Conservation (phyloP, 2,888 invertebrate genomes). For the Exephanes ischioxanthus region DNA sequence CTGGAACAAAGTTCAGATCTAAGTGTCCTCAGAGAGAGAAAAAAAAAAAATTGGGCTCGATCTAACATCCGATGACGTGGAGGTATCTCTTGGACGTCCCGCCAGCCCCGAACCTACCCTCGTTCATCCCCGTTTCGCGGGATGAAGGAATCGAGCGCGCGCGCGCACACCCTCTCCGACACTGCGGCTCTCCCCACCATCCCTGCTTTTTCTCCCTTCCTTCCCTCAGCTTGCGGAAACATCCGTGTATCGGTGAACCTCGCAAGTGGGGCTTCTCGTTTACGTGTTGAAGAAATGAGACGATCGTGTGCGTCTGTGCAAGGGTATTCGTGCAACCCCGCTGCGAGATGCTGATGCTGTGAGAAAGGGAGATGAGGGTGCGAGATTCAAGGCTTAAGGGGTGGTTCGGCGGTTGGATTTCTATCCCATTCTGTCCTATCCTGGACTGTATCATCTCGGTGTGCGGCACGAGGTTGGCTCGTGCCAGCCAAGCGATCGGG, state of each 20-base stretch:
- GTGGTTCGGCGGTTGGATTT: constrained; percentile 43
- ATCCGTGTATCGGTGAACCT: constrained; percentile 44
- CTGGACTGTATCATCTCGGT: constrained; percentile 32
- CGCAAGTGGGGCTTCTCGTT: constrained; percentile 69
- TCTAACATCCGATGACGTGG: constrained; percentile 14
- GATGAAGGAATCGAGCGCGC: constrained; percentile 38
- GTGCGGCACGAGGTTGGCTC: constrained; percentile 56
- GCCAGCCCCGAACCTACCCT: constrained; percentile 56
- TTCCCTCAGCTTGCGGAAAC: constrained; percentile 48
- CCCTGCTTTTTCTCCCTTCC: constrained; percentile 59
- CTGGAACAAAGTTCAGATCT: neutral
- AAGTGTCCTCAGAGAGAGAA: neutral
- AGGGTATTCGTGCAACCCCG: constrained; percentile 20
- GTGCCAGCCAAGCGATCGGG: constrained; percentile 43
- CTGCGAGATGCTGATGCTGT: constrained; percentile 48
- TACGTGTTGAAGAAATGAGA: constrained; percentile 52
- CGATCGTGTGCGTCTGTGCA: constrained; percentile 8
- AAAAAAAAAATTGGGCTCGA: neutral
- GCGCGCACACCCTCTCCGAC: constrained; percentile 56
- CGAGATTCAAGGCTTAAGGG: constrained; percentile 46
- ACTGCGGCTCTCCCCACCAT: constrained; percentile 65
- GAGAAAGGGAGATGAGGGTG: constrained; percentile 39
- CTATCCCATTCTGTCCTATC: constrained; percentile 42
- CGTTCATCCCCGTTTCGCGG: constrained; percentile 28
- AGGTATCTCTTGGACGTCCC: constrained; percentile 43